Conservation (phyloP, 2,113 vertebrate species). For the Phyllostomus discolor region DNA sequence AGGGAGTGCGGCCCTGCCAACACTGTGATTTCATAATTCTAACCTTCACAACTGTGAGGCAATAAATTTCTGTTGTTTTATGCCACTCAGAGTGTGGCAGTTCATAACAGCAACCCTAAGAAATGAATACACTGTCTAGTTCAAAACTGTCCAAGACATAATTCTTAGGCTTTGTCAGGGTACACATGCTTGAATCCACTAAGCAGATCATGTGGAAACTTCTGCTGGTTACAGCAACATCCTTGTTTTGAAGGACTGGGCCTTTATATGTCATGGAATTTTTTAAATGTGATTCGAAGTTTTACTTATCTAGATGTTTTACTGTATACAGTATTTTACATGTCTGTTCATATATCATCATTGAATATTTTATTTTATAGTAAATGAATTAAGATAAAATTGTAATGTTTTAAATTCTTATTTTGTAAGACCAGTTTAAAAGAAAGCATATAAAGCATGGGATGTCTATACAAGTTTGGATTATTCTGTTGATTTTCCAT, state of each 20-base stretch:
- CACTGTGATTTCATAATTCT: background rate
- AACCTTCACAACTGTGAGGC: background rate
- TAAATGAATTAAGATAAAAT: background rate
- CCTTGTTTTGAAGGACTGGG: background rate
- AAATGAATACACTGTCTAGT: background rate
- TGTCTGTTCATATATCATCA: background rate
- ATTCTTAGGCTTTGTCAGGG: background rate
- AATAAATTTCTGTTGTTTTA: background rate
- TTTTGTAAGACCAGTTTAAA: constrained; percentile 9
- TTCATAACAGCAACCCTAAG: background rate
- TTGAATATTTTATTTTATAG: background rate
- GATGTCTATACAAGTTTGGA: background rate
- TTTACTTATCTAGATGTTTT: constrained; percentile 71
- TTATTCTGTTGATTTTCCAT: background rate
- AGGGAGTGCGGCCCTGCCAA: background rate
- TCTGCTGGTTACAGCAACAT: background rate
- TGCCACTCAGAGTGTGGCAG: background rate
- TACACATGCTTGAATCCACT: background rate
- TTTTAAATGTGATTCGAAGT: constrained; percentile 44
- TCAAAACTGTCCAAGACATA: background rate
- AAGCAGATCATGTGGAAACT: background rate
- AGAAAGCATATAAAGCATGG: background rate
- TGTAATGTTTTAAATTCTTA: constrained; percentile 14
- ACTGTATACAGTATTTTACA: constrained; percentile 56
- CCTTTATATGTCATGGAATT: background rate